Conservation (phyloP, 1,140 invertebrate species). For the Bicyclus anynana region DNA sequence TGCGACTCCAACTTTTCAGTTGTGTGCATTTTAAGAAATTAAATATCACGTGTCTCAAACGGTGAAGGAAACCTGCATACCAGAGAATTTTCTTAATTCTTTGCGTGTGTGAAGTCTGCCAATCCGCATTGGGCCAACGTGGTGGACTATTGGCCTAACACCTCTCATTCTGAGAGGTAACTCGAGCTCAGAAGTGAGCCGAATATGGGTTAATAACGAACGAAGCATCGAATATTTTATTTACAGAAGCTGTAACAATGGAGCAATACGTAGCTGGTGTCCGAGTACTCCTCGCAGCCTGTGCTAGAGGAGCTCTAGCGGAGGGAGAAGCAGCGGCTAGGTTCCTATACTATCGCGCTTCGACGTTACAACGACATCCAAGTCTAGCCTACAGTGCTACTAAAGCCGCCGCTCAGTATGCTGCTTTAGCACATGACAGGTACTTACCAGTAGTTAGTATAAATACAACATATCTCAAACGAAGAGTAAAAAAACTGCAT, state of each 20-base stretch:
- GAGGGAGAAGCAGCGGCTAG: constrained; percentile 79
- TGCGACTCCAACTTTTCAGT: too few species aligned
- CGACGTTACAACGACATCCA: constrained; percentile 79
- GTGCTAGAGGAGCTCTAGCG: constrained; percentile 76
- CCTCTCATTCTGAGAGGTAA: too few species aligned
- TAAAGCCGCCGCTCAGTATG: constrained; percentile 78
- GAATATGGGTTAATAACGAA: neutral
- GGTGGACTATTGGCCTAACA: too few species aligned
- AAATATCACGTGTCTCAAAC: too few species aligned
- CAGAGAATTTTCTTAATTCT: too few species aligned
- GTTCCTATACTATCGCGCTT: constrained; percentile 81
- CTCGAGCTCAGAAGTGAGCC: too few species aligned
- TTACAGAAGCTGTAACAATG: constrained; percentile 65
- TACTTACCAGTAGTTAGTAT: constrained; percentile 24
- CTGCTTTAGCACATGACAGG: constrained; percentile 77
- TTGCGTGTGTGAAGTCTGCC: too few species aligned
- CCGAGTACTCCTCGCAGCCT: constrained; percentile 53
- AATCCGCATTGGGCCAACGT: too few species aligned
- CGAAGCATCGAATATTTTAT: neutral
- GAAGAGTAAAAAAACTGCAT: neutral
- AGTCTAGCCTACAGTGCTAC: constrained; percentile 79
- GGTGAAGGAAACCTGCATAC: too few species aligned
- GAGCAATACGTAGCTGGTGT: constrained; percentile 67
- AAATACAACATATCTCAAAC: too few species aligned
- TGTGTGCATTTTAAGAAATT: too few species aligned